phyloP scores from a whole-genome alignment of 2,113 vertebrate genomes.

The Cavia porcellus region DNA sequence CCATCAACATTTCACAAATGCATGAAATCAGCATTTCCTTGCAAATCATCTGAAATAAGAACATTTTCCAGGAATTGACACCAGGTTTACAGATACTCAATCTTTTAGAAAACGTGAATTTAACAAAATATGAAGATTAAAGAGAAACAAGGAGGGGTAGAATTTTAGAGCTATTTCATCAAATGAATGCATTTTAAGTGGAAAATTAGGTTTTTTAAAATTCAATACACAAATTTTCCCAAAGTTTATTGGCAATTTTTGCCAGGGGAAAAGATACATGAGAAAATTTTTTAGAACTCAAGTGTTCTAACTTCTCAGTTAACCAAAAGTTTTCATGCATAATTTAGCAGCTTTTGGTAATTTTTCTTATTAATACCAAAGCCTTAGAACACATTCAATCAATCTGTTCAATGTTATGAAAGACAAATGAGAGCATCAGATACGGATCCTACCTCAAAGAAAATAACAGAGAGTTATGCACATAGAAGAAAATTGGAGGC shows the following conservation, averaged over 20 bases:
- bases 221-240: not conserved
- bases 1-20: not conserved
- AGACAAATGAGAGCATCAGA: not conserved
- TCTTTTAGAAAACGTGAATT: not conserved
- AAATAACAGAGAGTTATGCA: not conserved
- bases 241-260: not conserved
- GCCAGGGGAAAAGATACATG: not conserved
- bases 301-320: not conserved
- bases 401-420: not conserved
- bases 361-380: not conserved
- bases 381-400: not conserved
- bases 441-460: not conserved
- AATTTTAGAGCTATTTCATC: not conserved
- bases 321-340: slow-evolving; percentile 20
- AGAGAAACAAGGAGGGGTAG: not conserved
- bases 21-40: not conserved
- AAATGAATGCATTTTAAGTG: not conserved
- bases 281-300: slow-evolving; percentile 7
- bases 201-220: slow-evolving; percentile 23
- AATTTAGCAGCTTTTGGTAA: not conserved
- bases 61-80: slow-evolving; percentile 22
- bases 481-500: not conserved
- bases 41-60: slow-evolving; percentile 49
- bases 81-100: not conserved
- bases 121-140: not conserved